phyloP scores from a whole-genome alignment of 2,888 invertebrate genomes.

The Cosmorhoe ocellata region DNA sequence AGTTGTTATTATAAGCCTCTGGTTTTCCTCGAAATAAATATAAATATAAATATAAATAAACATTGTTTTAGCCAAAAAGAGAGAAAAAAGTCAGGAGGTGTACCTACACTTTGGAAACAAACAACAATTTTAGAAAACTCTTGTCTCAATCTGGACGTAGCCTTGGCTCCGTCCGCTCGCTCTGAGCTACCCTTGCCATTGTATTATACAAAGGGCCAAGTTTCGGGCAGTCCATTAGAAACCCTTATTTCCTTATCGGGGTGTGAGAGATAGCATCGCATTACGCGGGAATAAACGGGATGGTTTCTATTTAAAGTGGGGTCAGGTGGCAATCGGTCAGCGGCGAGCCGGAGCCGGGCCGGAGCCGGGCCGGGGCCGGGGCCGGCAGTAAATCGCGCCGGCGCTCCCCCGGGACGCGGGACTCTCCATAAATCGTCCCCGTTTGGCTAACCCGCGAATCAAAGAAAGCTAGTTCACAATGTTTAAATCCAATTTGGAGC shows the following conservation, averaged over 20 bases:
- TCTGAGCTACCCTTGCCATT: slow-evolving; percentile 24
- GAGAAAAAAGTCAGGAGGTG: too few relatives aligned
- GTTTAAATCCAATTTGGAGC: slow-evolving; percentile 75
- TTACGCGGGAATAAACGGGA: slow-evolving; percentile 65
- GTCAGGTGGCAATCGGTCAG: slow-evolving; percentile 51
- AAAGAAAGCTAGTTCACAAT: slow-evolving; percentile 77
- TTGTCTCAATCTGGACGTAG: background rate
- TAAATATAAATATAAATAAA: too few relatives aligned
- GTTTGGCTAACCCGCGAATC: slow-evolving; percentile 77
- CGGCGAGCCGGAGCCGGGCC: slow-evolving; percentile 21
- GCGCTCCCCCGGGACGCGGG: slow-evolving; percentile 25
- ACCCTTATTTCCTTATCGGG: slow-evolving; percentile 49
- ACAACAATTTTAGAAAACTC: too few relatives aligned
- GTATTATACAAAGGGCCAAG: slow-evolving; percentile 31
- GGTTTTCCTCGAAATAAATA: too few relatives aligned
- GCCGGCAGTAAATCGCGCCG: slow-evolving; percentile 60
- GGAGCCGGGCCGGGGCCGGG: slow-evolving; percentile 20
- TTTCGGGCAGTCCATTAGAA: slow-evolving; percentile 35
- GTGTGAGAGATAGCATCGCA: slow-evolving; percentile 71
- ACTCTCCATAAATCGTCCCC: slow-evolving; percentile 73
- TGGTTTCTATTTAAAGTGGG: slow-evolving; percentile 57
- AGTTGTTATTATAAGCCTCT: too few relatives aligned
- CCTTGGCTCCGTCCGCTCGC: background rate
- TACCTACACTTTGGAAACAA: too few relatives aligned
- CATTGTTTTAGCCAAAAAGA: too few relatives aligned